phyloP scores from a whole-genome alignment of 1,140 invertebrate species.

The Trachelipus rathkii region DNA sequence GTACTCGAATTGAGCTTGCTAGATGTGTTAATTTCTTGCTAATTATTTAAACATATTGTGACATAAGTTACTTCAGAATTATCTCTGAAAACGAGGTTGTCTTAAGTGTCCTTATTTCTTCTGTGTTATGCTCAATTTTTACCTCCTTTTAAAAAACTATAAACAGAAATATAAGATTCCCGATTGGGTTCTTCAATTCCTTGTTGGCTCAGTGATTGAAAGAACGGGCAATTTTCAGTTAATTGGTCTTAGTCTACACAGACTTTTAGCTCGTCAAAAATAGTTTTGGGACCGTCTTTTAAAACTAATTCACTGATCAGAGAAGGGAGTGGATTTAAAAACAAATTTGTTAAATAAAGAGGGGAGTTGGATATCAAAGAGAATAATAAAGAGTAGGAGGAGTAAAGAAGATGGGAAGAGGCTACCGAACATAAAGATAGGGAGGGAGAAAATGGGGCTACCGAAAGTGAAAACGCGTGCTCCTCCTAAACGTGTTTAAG shows the following conservation, averaged over 20 bases:
- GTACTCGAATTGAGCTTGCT: too few species aligned
- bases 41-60: not conserved
- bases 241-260: not conserved
- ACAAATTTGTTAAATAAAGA: not conserved
- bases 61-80: not conserved
- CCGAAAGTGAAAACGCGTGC: not conserved
- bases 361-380: not conserved
- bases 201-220: not conserved
- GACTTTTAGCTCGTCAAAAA: not conserved
- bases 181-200: not conserved
- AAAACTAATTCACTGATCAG: not conserved
- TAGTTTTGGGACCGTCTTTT: conserved; percentile 2
- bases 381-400: not conserved
- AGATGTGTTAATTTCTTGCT: too few species aligned
- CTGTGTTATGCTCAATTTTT: not conserved
- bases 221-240: not conserved
- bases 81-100: not conserved
- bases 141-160: not conserved
- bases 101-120: not conserved
- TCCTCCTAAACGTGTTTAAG: not conserved
- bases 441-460: not conserved
- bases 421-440: not conserved
- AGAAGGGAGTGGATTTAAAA: not conserved
- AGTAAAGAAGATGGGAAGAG: not conserved
- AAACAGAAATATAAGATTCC: not conserved